Base-by-base conservation (phyloP, 1,140 invertebrate species). In the Batillaria attramentaria region DNA sequence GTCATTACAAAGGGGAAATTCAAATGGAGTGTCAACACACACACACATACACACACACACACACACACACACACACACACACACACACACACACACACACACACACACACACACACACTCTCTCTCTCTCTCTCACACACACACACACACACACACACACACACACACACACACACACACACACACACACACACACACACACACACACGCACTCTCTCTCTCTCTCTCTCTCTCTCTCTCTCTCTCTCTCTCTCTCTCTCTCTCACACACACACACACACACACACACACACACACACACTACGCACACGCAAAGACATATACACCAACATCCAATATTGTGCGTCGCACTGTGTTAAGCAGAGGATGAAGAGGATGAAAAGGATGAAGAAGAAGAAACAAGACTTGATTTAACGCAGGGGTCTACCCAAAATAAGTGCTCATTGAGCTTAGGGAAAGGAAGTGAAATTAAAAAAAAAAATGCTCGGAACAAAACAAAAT, bases 111-210 rank as follows among this genome's bases (percentile, higher is more conserved):
- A 66, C 62, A 66, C 0, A 66, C 62, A 66, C 62, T 35, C 62
- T 35, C 62, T 35, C 10, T 35, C 10, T 35, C 62, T 3, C 0
- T 35, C 62, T 10, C 10, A 66, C 62, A 33, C 10, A 10, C 62
- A 33, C 62, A 66, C 31, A 33, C 62, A 66, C 62, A 33, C 31
- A 66, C 62, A 33, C 46, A 50, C 46, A 50, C 46, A 50, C 46
- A 50, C 62, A 66, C 62, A 33, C 62, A 66, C 62, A 33, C 62
- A 66, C 31, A 33, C 62, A 66, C 62, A 33, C 62, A 66, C 62
- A 66, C 62, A 66, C 33, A 66, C 28, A 66, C 5, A 60, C 20
- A 60, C 5, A 60, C 20, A 60, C n/a, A n/a, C n/a, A n/a, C n/a
- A n/a, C n/a, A n/a, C n/a, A n/a, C n/a, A n/a, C 57, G 24, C 8